A percentile compares a stretch with the other conserved stretches of the same genome.
Conservation (phyloP, 2,797 vertebrate genomes). For the Sebastes iracundus region DNA sequence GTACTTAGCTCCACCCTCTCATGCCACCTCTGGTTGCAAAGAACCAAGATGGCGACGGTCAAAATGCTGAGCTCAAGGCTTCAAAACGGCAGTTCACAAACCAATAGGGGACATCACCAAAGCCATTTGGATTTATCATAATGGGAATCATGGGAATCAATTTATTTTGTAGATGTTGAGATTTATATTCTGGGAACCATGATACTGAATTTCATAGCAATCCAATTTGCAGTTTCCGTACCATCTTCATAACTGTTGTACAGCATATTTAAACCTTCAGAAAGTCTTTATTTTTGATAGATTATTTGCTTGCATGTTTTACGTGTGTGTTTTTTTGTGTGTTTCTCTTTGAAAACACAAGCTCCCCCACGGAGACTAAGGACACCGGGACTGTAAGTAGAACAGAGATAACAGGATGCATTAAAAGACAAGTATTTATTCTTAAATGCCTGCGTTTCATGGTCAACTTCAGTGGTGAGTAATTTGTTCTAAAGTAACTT, state of each 20-base stretch:
- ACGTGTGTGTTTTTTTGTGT: background rate
- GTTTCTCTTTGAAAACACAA: conserved; percentile 21
- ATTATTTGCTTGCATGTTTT: background rate
- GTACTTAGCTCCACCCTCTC: no score
- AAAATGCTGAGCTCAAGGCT: no score
- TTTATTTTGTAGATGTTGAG: no score
- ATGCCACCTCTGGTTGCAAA: no score
- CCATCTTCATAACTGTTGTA: background rate
- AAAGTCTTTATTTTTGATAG: background rate
- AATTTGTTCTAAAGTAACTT: background rate
- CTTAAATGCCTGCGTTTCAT: background rate
- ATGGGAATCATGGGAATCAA: no score
- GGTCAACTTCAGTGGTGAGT: background rate
- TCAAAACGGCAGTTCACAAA: no score
- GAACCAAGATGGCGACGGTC: no score
- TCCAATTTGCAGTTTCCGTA: background rate
- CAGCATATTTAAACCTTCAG: background rate
- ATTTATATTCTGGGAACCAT: no score
- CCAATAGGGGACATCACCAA: no score
- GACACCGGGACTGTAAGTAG: background rate
- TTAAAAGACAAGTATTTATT: background rate
- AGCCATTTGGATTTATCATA: no score
- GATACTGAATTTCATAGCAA: no score
- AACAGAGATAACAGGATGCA: conserved; percentile 12
- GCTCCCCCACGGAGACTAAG: background rate